These are phyloP conservation scores for Tubulanus polymorphus DNA, from an alignment of 2,888 invertebrate genomes.

Conservation along the genomic window DNA sequence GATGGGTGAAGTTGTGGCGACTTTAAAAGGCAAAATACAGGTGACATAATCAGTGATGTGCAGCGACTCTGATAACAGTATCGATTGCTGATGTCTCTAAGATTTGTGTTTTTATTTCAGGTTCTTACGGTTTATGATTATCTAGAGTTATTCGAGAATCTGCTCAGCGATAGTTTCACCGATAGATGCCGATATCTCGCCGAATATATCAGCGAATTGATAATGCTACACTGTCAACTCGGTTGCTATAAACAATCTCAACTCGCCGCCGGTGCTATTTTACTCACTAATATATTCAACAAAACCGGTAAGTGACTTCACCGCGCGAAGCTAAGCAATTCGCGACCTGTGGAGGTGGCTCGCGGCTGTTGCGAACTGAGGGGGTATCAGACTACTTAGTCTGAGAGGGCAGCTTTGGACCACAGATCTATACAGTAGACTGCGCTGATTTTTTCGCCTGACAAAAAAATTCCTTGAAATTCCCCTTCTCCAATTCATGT, in stretches of 20 bases:
- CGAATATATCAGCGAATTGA: constrained; percentile 46
- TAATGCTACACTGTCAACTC: constrained; percentile 45
- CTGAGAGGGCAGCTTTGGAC: too few relatives aligned
- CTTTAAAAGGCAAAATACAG: constrained; percentile 40
- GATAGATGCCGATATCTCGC: constrained; percentile 28
- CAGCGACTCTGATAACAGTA: background rate
- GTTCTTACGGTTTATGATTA: constrained; percentile 40
- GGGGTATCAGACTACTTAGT: too few relatives aligned
- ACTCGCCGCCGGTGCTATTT: constrained; percentile 42
- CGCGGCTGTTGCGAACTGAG: too few relatives aligned
- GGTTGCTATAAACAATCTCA: constrained; percentile 41
- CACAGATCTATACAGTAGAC: too few relatives aligned
- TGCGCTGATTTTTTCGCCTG: too few relatives aligned
- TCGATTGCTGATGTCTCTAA: too few relatives aligned
- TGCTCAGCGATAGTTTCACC: constrained; percentile 25
- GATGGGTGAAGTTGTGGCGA: constrained; percentile 50
- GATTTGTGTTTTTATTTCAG: constrained; percentile 18
- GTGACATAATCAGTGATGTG: constrained; percentile 16
- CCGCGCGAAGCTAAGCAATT: too few relatives aligned
- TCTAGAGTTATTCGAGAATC: constrained; percentile 32
- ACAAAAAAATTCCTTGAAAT: too few relatives aligned
- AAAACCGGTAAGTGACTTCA: constrained; percentile 30
- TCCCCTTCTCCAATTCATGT: too few relatives aligned
- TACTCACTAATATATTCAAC: constrained; percentile 37
- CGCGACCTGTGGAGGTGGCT: too few relatives aligned